These are phyloP conservation scores for Argyresthia goedartella DNA, from an alignment of 2,888 invertebrate genomes.

Conservation along the genomic window DNA sequence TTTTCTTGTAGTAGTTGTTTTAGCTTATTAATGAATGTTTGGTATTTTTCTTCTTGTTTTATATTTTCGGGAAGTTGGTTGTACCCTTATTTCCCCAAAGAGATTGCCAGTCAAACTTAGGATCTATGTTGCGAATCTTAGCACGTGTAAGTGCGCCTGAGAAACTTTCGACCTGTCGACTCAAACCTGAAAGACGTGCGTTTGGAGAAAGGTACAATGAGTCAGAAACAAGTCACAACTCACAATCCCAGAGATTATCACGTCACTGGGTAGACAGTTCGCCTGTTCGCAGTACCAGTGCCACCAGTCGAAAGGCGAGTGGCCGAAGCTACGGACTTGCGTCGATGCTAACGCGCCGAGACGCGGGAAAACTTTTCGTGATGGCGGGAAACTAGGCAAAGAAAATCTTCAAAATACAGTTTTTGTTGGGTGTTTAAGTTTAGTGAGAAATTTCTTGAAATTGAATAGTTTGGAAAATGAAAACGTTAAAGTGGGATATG, in stretches of 20 bases:
- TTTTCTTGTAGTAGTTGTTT: no score
- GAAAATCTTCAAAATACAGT: not conserved
- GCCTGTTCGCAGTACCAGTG: not conserved
- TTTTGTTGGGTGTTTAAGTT: not conserved
- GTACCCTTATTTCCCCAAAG: no score
- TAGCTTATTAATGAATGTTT: no score
- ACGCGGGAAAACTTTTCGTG: constrained; percentile 50
- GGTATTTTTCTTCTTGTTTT: no score
- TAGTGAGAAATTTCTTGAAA: constrained; percentile 18
- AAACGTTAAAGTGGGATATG: constrained; percentile 28
- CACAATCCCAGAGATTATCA: not conserved
- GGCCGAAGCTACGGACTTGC: constrained; percentile 5
- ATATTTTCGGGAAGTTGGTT: no score
- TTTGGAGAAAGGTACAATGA: constrained; percentile 2
- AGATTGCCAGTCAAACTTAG: no score
- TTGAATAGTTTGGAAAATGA: constrained; percentile 22
- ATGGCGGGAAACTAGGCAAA: constrained; percentile 35
- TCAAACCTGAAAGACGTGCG: not conserved
- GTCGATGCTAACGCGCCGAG: constrained; percentile 11
- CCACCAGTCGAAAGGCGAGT: constrained; percentile 6
- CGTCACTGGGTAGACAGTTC: not conserved
- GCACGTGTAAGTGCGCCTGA: no score
- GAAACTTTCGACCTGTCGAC: no score
- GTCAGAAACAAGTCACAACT: not conserved
- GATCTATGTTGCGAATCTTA: no score